phyloP scores from a whole-genome alignment of 2,113 vertebrate genomes.

The Greenwoodochromis staneri region DNA sequence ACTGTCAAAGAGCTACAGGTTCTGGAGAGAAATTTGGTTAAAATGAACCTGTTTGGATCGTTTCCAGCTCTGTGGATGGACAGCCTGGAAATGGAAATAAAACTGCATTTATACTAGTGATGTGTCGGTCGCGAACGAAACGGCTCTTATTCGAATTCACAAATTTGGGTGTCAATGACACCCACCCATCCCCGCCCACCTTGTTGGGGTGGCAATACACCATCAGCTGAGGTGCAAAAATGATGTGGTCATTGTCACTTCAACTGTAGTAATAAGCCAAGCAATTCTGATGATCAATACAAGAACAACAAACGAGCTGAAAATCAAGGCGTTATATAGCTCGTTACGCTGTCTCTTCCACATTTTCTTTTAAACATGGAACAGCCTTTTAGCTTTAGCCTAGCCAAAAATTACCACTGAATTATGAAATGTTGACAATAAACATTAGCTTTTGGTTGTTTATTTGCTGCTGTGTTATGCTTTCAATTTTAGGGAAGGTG shows the following conservation, averaged over 20 bases:
- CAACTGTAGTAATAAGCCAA: neutral
- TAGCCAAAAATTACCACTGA: neutral
- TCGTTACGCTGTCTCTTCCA: neutral
- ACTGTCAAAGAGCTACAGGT: neutral
- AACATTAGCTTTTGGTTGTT: neutral
- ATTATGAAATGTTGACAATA: neutral
- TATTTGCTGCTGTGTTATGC: neutral
- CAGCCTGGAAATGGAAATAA: neutral
- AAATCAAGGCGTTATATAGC: neutral
- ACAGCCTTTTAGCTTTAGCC: neutral
- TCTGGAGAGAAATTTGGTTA: neutral
- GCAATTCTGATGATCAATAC: neutral
- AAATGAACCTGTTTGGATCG: rapidly evolving
- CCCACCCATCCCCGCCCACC: neutral
- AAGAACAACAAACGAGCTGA: neutral
- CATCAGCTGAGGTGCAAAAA: neutral
- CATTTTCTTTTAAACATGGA: neutral
- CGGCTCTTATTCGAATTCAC: rapidly evolving
- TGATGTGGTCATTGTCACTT: neutral
- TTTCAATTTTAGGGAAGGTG: neutral
- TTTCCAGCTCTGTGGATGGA: neutral
- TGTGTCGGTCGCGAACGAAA: neutral
- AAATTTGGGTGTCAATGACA: neutral
- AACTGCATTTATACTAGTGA: neutral
- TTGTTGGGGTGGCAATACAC: neutral